Conservation (phyloP, 2,797 vertebrate species). For the Morelia viridis region DNA sequence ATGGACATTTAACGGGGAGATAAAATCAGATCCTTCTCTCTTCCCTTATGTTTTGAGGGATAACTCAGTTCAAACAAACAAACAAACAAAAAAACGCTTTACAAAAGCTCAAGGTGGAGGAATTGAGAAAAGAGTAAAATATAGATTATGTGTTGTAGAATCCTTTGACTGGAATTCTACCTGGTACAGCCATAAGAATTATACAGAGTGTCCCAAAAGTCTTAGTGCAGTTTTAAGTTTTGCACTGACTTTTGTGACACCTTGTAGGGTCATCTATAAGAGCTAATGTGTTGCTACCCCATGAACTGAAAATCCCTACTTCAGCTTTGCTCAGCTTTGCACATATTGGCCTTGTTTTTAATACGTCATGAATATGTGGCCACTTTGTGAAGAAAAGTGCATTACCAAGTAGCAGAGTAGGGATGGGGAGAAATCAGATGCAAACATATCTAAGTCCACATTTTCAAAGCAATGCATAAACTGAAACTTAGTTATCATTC, state of each 20-base stretch:
- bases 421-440: neutral
- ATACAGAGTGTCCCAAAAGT: neutral
- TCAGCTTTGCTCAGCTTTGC: neutral
- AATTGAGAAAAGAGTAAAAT: neutral
- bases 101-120: neutral
- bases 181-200: neutral
- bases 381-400: neutral
- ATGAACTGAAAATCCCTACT: neutral
- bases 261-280: neutral
- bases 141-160: neutral
- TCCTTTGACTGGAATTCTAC: neutral
- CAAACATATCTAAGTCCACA: neutral
- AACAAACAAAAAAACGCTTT: neutral
- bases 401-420: neutral
- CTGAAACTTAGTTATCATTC: neutral
- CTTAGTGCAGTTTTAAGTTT: neutral
- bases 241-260: neutral
- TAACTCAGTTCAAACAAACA: neutral
- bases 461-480: neutral
- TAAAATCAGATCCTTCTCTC: neutral
- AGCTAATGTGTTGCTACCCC: neutral
- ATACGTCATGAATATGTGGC: neutral
- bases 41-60: neutral
- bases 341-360: neutral
- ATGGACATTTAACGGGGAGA: neutral